Base-by-base conservation (phyloP, 1,140 invertebrate genomes). In the Brachionus plicatilis region DNA sequence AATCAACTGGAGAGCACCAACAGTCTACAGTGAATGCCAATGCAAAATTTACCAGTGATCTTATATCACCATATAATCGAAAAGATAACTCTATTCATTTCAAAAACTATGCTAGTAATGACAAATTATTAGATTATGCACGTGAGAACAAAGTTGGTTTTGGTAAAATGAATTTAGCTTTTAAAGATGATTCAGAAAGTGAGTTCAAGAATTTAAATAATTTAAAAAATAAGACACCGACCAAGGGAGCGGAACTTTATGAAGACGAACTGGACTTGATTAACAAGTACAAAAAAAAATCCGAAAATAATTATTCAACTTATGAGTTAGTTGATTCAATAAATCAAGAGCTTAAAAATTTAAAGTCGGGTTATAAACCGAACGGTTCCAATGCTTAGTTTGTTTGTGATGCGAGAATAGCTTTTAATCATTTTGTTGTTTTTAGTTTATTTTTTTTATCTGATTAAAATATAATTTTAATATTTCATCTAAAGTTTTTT, bases 131-230 rank as follows among this genome's bases (percentile, higher is more conserved):
- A 17, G 65, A 82, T 29, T 82, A 43, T 60, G 79, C 79, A 27
- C 79, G 53, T 45, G 33, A 72, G 17, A 43, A 17, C 41, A 72
- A 43, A 17, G n/a, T 9, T 72, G 41, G 37, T 20, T 43, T 72
- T 72, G 65, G 79, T 27, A 24, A 37, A 17, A 65, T 47, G 41
- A 82, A 82, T 68, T 3, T 24, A 3, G 27, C 12, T 45, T 82
- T 45, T 60, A 37, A 60, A 24, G 50, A 60, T 11, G 79, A 60
- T 17, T 20, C 20, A 11, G 53, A 82, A 47, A 82, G 37, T 47
- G 79, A 82, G 66, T 82, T 82, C 37, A 53, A 82, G 41, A 82
- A 82, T 29, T 65, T 82, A 9, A 82, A 82, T 65, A 43, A 82
- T 65, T 24, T 82, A 12, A 82, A 37, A 45, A 43, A 65, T 33